A percentile compares a stretch with the other conserved stretches of the same genome.
Conservation (phyloP, 2,797 vertebrate species). For the Coilia nasus region DNA sequence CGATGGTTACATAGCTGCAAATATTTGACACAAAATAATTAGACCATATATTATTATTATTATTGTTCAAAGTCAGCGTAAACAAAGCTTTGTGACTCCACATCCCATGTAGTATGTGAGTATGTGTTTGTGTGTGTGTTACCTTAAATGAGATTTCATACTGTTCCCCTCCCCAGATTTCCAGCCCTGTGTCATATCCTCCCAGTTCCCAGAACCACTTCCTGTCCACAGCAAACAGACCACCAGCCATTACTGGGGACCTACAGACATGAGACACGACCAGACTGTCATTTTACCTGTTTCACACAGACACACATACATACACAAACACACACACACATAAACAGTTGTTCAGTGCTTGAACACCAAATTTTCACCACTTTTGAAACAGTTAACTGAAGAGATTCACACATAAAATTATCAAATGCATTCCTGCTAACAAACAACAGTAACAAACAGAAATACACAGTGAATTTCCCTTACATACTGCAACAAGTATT, state of each 20-base stretch:
- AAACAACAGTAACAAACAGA: no score
- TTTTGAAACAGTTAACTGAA: no score
- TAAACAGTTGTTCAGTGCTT: background rate
- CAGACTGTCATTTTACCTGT: conserved; percentile 38
- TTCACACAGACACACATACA: conserved; percentile 45
- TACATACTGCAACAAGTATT: no score
- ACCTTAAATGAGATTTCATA: conserved; percentile 99
- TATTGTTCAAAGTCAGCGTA: no score
- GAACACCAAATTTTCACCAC: no score
- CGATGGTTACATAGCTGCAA: background rate
- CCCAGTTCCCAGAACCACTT: conserved; percentile 96
- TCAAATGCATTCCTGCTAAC: no score
- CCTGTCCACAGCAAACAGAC: conserved; percentile 94
- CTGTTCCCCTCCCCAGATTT: conserved; percentile 99
- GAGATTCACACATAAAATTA: no score
- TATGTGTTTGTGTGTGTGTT: background rate
- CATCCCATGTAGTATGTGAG: background rate
- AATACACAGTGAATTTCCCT: no score
- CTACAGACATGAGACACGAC: conserved; percentile 64
- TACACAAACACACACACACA: background rate
- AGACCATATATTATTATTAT: no score
- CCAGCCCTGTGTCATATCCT: conserved; percentile 81
- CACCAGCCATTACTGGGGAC: conserved; percentile 98
- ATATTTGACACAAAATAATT: no score
- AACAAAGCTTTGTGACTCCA: no score